Percentiles rank a stretch among this genome's conserved stretches.
These are phyloP conservation scores for Scarus forsteni DNA, from an alignment of 2,797 vertebrate species.

Conservation along the genomic window DNA sequence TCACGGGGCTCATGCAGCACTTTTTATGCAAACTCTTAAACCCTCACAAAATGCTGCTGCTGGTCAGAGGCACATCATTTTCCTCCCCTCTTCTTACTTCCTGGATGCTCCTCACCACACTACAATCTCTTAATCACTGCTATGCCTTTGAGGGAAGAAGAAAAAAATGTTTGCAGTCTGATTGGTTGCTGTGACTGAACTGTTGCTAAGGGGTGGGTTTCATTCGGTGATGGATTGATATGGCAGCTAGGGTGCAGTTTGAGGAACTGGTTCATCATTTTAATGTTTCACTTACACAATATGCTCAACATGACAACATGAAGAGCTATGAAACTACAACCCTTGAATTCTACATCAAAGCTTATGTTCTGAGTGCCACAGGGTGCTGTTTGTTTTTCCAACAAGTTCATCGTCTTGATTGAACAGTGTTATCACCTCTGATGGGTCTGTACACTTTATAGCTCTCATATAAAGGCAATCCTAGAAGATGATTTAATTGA, in stretches of 20 bases:
- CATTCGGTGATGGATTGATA: constrained; percentile 44
- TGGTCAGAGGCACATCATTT: constrained; percentile 30
- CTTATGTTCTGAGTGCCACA: neutral
- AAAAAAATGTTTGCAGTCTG: constrained; percentile 27
- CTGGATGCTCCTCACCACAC: constrained; percentile 53
- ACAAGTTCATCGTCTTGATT: constrained; percentile 21
- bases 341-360: neutral
- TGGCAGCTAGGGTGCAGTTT: constrained; percentile 28
- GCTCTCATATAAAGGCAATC: neutral
- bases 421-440: constrained; percentile 18
- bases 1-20: constrained; percentile 29
- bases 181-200: constrained; percentile 75
- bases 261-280: constrained; percentile 36
- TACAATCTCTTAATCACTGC: constrained; percentile 63
- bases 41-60: constrained; percentile 1
- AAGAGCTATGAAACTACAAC: neutral
- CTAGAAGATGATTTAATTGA: neutral
- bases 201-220: constrained; percentile 81
- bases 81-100: constrained; percentile 41
- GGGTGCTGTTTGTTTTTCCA: neutral
- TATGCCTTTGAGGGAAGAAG: constrained; percentile 33
- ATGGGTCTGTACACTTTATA: constrained; percentile 6
- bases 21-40: constrained; percentile 50
- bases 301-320: neutral
- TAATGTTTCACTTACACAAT: constrained; percentile 12